Percentiles rank a stretch among this genome's conserved stretches.
phyloP scores from a whole-genome alignment of 30 jellyfish, hydroid and myxozoan genomes.

The Hydractinia symbiolongicarpus region DNA sequence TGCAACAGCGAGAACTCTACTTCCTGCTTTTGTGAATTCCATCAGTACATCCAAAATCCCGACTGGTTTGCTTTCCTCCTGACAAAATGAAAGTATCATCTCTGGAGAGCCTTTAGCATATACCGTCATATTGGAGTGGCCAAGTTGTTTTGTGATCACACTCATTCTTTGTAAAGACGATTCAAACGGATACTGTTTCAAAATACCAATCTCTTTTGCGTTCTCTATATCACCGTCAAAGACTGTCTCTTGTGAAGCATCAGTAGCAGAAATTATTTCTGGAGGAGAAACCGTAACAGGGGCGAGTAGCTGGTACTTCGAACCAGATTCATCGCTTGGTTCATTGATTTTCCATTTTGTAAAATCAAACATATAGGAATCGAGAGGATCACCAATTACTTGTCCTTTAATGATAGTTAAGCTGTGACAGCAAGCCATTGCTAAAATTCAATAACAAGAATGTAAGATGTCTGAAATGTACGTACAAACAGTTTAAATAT shows the following conservation, averaged over 20 bases:
- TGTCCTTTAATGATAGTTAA: slow-evolving; percentile 12
- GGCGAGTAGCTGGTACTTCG: background rate
- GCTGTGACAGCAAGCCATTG: slow-evolving; percentile 40
- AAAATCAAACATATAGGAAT: slow-evolving; percentile 23
- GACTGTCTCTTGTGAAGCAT: background rate
- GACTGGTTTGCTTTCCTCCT: slow-evolving; percentile 15
- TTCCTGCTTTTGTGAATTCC: slow-evolving; percentile 21
- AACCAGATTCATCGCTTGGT: background rate
- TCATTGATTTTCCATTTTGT: slow-evolving; percentile 15
- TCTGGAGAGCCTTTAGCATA: slow-evolving; percentile 50
- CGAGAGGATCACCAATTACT: slow-evolving; percentile 38
- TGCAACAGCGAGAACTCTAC: slow-evolving; percentile 48
- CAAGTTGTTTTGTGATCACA: slow-evolving; percentile 10
- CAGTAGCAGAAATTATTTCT: background rate
- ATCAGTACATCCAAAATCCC: background rate
- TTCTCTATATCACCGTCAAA: background rate
- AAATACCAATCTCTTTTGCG: background rate
- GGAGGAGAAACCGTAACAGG: background rate
- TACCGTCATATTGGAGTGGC: background rate
- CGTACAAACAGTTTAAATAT: too few relatives aligned
- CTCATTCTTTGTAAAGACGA: slow-evolving; percentile 43
- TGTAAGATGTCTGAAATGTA: too few relatives aligned
- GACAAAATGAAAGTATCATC: slow-evolving; percentile 18
- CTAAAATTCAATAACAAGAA: background rate
- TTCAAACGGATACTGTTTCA: slow-evolving; percentile 30